Conservation (phyloP, 2,888 invertebrate species). For the Lumbricus terrestris region DNA sequence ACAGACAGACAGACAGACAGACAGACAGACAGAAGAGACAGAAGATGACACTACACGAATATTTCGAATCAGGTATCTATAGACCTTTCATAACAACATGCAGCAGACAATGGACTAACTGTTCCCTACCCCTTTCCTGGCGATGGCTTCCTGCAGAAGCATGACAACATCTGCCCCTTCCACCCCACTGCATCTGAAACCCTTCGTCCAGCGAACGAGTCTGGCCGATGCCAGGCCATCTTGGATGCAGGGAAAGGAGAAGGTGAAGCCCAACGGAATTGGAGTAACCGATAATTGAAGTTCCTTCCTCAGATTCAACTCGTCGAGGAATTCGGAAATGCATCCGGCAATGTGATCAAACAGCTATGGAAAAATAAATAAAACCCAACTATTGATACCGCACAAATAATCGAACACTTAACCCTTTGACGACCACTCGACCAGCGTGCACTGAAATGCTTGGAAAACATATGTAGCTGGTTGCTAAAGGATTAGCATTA, state of each 20-base stretch:
- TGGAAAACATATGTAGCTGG: no score
- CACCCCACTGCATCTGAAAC: conserved; percentile 88
- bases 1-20: no score
- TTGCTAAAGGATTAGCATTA: no score
- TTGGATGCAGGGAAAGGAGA: conserved; percentile 89
- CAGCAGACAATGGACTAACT: neutral
- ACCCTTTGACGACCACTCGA: no score
- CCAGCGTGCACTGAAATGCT: no score
- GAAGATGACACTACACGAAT: no score
- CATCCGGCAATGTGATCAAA: conserved; percentile 96
- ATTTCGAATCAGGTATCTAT: no score
- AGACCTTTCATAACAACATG: neutral
- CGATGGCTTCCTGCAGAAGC: conserved; percentile 84
- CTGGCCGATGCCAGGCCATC: conserved; percentile 78
- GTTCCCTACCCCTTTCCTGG: conserved; percentile 59
- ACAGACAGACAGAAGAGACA: no score
- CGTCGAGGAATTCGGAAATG: conserved; percentile 71
- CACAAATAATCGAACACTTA: no score
- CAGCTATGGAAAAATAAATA: conserved; percentile 62
- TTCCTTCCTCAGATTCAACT: neutral
- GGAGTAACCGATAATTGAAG: neutral
- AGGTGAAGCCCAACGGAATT: conserved; percentile 90
- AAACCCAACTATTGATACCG: neutral
- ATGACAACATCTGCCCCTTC: conserved; percentile 87
- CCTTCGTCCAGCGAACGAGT: conserved; percentile 92